Base-by-base conservation (phyloP, 2,888 invertebrate species). In the Andrena dorsata region DNA sequence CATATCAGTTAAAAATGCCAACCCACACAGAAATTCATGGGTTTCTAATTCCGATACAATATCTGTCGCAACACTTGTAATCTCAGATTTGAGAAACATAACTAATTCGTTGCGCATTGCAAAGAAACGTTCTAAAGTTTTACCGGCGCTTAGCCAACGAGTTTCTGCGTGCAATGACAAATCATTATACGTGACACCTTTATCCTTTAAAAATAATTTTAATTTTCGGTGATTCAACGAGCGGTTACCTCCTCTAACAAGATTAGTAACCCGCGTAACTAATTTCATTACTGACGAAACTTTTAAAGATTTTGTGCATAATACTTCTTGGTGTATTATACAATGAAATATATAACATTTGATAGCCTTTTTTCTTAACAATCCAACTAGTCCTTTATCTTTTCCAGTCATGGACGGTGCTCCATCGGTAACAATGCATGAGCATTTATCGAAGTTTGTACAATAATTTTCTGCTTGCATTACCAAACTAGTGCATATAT, bases 361-460 rank as follows among this genome's bases (percentile, higher is more conserved):
- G 6, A 49, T 49, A 1, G 49, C 4, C 4, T 49, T 49, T 49
- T n/a, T n/a, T n/a, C 49, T 49, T 49, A 49, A 49, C 6, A 49
- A 49, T n/a, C n/a, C n/a, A 49, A 49, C n/a, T 49, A 49, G n/a
- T 2, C n/a, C 49, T 49, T 49, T 49, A n/a, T n/a, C 49, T 49
- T n/a, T 49, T 6, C 49, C n/a, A n/a, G n/a, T 49, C 49, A 49
- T 32, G 32, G 32, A 2, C 32, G 32, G 8, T 32, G 32, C 32
- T 32, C 8, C 32, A 32, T 32, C 32, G 32, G 32, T 32, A 8
- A 32, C 49, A n/a, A 49, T 49, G 49, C 49, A 49, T n/a, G 49
- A n/a, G n/a, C 49, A 49, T 49, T n/a, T 49, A 49, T n/a, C n/a
- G n/a, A 49, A 49, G n/a, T 49, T n/a, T 49, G 49, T 49, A n/a